These are phyloP conservation scores for Bubo bubo DNA, from an alignment of 2,113 vertebrate species.

Conservation along the genomic window DNA sequence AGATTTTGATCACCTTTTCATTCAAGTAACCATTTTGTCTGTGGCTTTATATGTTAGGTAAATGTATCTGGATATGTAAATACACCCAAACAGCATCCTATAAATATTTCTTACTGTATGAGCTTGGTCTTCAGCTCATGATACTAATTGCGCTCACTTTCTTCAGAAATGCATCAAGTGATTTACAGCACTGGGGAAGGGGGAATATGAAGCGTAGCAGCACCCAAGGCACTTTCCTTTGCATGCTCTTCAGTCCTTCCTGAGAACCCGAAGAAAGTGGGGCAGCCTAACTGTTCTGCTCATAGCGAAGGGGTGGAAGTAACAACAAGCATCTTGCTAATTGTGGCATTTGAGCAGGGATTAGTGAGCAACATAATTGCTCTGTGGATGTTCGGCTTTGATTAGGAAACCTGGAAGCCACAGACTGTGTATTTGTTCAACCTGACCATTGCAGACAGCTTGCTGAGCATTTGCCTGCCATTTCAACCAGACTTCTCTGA, in stretches of 20 bases:
- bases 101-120: neutral
- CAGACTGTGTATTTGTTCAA: slow-evolving; percentile 64
- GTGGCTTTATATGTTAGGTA: neutral
- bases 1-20: neutral
- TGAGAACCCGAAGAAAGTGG: neutral
- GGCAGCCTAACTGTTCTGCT: neutral
- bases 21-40: neutral
- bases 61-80: neutral
- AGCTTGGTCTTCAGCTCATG: neutral
- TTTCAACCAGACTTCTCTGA: slow-evolving; percentile 52
- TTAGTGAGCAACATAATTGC: slow-evolving; percentile 62
- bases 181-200: neutral
- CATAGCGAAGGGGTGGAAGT: neutral
- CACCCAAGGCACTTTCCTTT: neutral
- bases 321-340: neutral
- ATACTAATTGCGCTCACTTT: neutral
- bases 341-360: slow-evolving; percentile 55
- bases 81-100: neutral
- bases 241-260: neutral
- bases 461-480: slow-evolving; percentile 55
- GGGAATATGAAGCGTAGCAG: neutral
- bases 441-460: slow-evolving; percentile 56
- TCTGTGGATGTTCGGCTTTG: slow-evolving; percentile 67
- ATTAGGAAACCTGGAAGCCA: slow-evolving; percentile 71
- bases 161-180: neutral